phyloP scores from a whole-genome alignment of 2,113 vertebrate genomes.

The Pandion haliaetus region DNA sequence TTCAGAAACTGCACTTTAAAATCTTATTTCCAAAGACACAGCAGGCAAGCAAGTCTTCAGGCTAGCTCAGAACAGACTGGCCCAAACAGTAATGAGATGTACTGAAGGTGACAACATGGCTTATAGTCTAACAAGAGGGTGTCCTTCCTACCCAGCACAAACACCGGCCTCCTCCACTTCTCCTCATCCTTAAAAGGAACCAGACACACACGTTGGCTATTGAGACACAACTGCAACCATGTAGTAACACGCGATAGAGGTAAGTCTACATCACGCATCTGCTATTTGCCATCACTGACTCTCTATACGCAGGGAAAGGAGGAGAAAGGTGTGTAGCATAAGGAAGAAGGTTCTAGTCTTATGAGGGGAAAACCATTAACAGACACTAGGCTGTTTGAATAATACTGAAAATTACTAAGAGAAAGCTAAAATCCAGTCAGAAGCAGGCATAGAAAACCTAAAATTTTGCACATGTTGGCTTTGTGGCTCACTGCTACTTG shows the following conservation, averaged over 20 bases:
- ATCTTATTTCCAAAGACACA: background rate
- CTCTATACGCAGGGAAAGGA: background rate
- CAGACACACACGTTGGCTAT: background rate
- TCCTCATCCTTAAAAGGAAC: background rate
- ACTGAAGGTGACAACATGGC: background rate
- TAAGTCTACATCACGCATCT: background rate
- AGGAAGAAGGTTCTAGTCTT: background rate
- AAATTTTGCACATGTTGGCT: background rate
- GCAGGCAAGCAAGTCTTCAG: background rate
- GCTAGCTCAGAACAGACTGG: background rate
- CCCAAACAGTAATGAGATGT: background rate
- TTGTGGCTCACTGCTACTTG: background rate
- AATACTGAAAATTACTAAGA: background rate
- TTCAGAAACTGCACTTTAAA: background rate
- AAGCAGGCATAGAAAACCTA: background rate
- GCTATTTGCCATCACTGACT: background rate
- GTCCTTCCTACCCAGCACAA: background rate
- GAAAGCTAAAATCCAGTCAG: background rate
- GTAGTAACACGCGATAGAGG: fast-evolving
- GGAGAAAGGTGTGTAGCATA: background rate
- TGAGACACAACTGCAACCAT: background rate
- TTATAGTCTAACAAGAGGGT: background rate
- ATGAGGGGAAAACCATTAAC: background rate
- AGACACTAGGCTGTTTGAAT: background rate
- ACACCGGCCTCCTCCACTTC: background rate